A percentile compares a stretch with the other conserved stretches of the same genome.
These are phyloP conservation scores for Phylloscopus whistleri DNA, from an alignment of 2,113 vertebrate species.

Conservation along the genomic window DNA sequence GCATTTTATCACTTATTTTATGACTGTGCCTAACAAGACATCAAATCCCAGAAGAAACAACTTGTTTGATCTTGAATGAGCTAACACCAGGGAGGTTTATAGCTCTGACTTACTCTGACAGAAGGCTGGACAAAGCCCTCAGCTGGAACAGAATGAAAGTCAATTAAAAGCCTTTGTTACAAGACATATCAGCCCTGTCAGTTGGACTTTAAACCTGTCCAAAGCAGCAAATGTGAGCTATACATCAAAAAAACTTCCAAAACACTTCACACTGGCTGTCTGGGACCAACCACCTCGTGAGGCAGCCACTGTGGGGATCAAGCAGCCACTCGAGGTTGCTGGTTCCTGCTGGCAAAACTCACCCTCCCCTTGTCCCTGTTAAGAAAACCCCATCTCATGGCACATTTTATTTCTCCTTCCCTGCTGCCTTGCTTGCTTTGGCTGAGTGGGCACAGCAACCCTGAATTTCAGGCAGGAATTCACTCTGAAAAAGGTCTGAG, in stretches of 20 bases:
- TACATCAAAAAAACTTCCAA: not conserved
- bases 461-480: not conserved
- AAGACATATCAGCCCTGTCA: not conserved
- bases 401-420: not conserved
- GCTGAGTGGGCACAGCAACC: not conserved
- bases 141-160: conserved; percentile 22
- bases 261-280: not conserved
- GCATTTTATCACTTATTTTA: conserved; percentile 8
- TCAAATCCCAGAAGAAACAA: conserved; percentile 32
- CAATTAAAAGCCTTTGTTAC: conserved; percentile 39
- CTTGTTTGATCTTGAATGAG: not conserved
- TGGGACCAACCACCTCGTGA: not conserved
- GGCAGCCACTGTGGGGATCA: not conserved
- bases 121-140: conserved; percentile 11
- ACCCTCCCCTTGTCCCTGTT: fast-evolving
- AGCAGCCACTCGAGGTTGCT: not conserved
- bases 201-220: not conserved
- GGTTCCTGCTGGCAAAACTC: not conserved
- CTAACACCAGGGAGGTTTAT: not conserved
- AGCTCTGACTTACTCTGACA: conserved; percentile 23
- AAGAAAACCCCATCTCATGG: not conserved
- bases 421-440: not conserved
- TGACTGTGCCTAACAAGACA: not conserved
- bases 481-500: not conserved
- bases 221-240: not conserved